Conservation (phyloP, 2,797 vertebrate species). For the Acridotheres tristis region DNA sequence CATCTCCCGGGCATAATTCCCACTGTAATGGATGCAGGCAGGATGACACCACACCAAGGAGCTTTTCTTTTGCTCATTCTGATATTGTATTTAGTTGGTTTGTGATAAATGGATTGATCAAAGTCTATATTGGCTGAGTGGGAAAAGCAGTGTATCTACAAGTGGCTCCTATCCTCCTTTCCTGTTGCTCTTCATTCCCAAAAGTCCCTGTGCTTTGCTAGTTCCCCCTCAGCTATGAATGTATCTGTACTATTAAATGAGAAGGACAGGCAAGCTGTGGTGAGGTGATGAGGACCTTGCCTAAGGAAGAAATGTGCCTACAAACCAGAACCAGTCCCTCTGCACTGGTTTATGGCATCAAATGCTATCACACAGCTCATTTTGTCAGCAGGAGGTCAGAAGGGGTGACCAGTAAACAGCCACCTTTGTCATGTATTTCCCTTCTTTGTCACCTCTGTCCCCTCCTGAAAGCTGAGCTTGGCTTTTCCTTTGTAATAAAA, state of each 20-base stretch:
- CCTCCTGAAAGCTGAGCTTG: neutral
- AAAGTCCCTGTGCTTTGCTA: neutral
- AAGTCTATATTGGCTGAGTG: neutral
- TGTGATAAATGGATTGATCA: neutral
- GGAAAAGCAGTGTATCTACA: neutral
- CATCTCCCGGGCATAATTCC: neutral
- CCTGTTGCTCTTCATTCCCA: neutral
- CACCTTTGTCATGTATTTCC: neutral
- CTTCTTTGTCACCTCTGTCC: neutral
- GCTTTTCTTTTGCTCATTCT: neutral
- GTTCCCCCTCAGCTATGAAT: neutral
- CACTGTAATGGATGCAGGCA: neutral
- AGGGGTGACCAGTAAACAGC: neutral
- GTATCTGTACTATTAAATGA: neutral
- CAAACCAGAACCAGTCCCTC: neutral
- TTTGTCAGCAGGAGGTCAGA: neutral
- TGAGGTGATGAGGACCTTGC: neutral
- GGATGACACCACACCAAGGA: accelerated
- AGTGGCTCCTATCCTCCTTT: neutral
- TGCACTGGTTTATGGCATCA: neutral
- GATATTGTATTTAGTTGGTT: neutral
- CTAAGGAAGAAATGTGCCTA: neutral
- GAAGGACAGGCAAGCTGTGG: neutral
- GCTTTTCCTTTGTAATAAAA: neutral
- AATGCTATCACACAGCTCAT: neutral